Conservation (phyloP, 2,113 vertebrate species). For the Lophura nycthemera region DNA sequence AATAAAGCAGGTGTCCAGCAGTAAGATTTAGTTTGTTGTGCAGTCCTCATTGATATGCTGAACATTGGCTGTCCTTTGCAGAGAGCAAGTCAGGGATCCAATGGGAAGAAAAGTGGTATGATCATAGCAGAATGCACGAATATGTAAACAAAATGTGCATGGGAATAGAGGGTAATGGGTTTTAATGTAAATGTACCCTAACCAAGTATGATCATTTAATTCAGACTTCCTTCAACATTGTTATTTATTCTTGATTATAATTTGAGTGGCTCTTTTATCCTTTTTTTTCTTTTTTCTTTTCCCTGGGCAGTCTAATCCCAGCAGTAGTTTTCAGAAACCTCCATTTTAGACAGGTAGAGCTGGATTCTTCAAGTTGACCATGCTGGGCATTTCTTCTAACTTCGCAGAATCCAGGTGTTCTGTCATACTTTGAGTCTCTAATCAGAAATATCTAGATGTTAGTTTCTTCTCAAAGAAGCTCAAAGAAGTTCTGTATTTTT, state of each 20-base stretch:
- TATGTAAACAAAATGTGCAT: rapidly evolving
- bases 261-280: rapidly evolving
- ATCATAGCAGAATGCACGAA: not conserved
- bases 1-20: not conserved
- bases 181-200: not conserved
- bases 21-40: not conserved
- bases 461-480: not conserved
- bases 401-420: not conserved
- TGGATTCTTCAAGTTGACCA: not conserved
- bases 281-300: not conserved
- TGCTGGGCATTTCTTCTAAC: not conserved
- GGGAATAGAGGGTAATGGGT: not conserved
- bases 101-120: not conserved
- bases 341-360: not conserved
- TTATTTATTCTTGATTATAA: not conserved
- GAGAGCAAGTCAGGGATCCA: not conserved
- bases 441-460: not conserved
- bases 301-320: not conserved
- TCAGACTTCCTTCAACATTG: not conserved
- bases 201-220: not conserved
- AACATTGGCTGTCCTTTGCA: not conserved
- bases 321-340: not conserved
- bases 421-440: not conserved
- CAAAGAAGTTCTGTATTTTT: not conserved
- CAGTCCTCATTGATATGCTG: not conserved